These are phyloP conservation scores for Muscicapa striata DNA, from an alignment of 2,797 vertebrate species.

Conservation along the genomic window DNA sequence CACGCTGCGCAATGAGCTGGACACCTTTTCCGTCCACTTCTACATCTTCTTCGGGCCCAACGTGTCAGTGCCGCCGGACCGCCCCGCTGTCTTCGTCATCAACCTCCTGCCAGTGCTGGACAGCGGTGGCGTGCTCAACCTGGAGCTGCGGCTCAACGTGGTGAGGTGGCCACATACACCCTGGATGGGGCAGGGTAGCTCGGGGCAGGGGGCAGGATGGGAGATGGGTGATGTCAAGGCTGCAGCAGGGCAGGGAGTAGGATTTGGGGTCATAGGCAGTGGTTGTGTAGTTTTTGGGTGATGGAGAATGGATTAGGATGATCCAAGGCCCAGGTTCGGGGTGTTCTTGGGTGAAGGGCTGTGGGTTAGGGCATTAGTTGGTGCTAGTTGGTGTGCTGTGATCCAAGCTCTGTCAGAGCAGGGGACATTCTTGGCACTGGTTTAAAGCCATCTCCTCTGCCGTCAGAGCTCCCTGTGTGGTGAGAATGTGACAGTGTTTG, in stretches of 20 bases:
- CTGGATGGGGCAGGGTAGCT: not conserved
- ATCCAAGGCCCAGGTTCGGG: not conserved
- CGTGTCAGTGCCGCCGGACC: constrained; percentile 89
- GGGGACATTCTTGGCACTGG: not conserved
- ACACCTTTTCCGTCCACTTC: constrained; percentile 98
- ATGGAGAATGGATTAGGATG: not conserved
- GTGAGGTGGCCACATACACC: constrained; percentile 74
- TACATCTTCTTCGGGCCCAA: constrained; percentile 98
- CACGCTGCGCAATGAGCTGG: constrained; percentile 94
- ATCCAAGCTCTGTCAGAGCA: not conserved
- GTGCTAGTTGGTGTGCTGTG: not conserved
- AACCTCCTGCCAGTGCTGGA: constrained; percentile 94
- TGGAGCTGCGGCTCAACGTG: constrained; percentile 94
- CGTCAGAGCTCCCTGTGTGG: constrained; percentile 78
- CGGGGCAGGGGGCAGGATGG: rapidly evolving
- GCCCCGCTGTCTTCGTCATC: constrained; percentile 91
- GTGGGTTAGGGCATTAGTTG: not conserved
- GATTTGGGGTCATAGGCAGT: not conserved
- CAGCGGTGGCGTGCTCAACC: constrained; percentile 94
- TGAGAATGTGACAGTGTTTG: constrained; percentile 92
- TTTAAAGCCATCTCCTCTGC: not conserved
- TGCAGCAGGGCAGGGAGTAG: not conserved
- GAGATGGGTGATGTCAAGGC: not conserved
- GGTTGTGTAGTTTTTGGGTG: not conserved
- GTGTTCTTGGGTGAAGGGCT: not conserved